These are phyloP conservation scores for Drosophila lacertosa DNA, from an alignment of 1,140 invertebrate species.

Conservation along the genomic window DNA sequence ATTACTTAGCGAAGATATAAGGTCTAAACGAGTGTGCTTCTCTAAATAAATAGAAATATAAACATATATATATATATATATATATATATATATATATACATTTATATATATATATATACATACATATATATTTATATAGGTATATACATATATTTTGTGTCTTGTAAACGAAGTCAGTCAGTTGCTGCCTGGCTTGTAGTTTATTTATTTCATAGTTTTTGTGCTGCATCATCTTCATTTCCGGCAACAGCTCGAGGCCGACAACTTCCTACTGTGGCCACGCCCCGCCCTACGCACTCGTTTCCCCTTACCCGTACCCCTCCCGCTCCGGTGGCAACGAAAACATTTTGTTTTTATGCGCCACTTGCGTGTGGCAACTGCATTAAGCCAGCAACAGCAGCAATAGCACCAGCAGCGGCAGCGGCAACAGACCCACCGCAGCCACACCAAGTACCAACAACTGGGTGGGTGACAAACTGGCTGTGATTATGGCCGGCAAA, in stretches of 20 bases:
- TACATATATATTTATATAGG: constrained; percentile 12
- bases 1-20: constrained; percentile 35
- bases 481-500: constrained; percentile 66
- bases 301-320: no score
- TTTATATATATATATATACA: no score
- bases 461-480: constrained; percentile 76
- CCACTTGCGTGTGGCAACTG: constrained; percentile 77
- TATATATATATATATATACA: not conserved
- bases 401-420: constrained; percentile 9
- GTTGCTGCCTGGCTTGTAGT: constrained; percentile 54
- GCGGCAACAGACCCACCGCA: constrained; percentile 18
- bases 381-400: constrained; percentile 53
- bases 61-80: constrained; percentile 13
- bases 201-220: constrained; percentile 79
- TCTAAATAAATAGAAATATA: no score
- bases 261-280: constrained; percentile 55
- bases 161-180: constrained; percentile 3
- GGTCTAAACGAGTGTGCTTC: no score
- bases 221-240: constrained; percentile 81
- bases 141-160: not conserved
- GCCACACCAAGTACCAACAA: constrained; percentile 38
- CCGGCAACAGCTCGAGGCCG: constrained; percentile 62
- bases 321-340: constrained; percentile 15
- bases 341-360: constrained; percentile 78
- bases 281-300: no score